A percentile compares a stretch with the other conserved stretches of the same genome.
phyloP scores from a whole-genome alignment of 2,797 vertebrate species.

The Psittacula derbiana region DNA sequence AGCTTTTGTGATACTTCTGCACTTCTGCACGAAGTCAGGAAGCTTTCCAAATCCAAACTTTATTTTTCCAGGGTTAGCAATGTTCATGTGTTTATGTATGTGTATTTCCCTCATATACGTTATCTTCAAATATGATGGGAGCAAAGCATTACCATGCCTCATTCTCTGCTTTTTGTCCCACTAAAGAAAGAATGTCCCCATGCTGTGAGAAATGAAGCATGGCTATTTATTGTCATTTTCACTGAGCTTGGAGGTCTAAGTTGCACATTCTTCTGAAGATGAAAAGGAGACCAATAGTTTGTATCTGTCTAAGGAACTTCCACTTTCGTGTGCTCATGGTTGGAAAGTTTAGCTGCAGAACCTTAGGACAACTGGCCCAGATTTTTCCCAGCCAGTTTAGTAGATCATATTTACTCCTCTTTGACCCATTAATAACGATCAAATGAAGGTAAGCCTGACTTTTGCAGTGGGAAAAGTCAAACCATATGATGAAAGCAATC shows the following conservation, averaged over 20 bases:
- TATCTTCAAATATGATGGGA: background rate
- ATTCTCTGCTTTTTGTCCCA: background rate
- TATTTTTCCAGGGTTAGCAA: background rate
- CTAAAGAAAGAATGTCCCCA: background rate
- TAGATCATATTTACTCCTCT: background rate
- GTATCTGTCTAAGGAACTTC: background rate
- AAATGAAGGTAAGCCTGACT: background rate
- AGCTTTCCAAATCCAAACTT: background rate
- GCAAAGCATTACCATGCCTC: background rate
- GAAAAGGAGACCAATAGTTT: background rate
- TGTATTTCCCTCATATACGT: background rate
- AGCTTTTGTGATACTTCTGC: background rate
- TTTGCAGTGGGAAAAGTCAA: background rate
- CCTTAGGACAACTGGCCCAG: background rate
- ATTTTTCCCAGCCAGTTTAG: background rate
- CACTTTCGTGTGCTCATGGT: background rate
- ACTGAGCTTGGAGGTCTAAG: background rate
- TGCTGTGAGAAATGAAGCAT: background rate
- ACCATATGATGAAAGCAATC: background rate
- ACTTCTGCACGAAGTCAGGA: background rate
- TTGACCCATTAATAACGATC: background rate
- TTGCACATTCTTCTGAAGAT: background rate
- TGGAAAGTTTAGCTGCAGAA: background rate
- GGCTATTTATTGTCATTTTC: background rate
- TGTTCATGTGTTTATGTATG: accelerated